A percentile compares a stretch with the other conserved stretches of the same genome.
Evolutionary conservation across 2,797 vertebrate species (phyloP).

Genomic region (Rhinella marina): DNA sequence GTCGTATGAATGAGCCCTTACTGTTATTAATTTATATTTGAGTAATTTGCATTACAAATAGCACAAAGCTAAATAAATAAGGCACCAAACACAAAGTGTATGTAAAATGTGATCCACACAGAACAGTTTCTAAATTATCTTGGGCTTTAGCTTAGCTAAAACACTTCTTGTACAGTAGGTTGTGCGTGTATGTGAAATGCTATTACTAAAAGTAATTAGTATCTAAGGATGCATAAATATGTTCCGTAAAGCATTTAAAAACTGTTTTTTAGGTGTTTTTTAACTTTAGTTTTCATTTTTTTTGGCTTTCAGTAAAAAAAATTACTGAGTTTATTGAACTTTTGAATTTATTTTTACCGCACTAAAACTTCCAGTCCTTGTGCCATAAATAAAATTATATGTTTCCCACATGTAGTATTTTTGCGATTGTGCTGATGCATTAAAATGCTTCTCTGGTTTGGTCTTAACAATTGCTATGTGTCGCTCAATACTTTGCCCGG

Average conservation of each 20-base stretch:
- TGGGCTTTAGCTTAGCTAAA: too few species aligned
- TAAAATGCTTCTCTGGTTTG: conserved; percentile 49
- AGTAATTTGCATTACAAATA: too few species aligned
- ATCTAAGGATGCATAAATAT: neutral
- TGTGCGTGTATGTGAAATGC: too few species aligned
- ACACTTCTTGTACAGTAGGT: too few species aligned
- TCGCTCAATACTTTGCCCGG: conserved; percentile 26
- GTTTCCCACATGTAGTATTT: conserved; percentile 29
- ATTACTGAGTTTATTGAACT: conserved; percentile 27
- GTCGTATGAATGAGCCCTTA: too few species aligned
- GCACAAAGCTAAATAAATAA: too few species aligned
- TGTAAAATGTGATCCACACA: too few species aligned
- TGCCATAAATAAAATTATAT: conserved; percentile 46
- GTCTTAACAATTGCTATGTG: conserved; percentile 44
- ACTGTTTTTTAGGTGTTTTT: neutral
- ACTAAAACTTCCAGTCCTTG: conserved; percentile 16
- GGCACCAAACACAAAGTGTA: too few species aligned
- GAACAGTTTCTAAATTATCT: too few species aligned
- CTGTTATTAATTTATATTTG: too few species aligned
- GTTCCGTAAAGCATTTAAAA: neutral
- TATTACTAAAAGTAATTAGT: neutral
- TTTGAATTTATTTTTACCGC: conserved; percentile 25
- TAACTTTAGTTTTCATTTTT: neutral
- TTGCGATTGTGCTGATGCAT: conserved; percentile 47
- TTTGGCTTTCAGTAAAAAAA: conserved; percentile 2